Percentiles rank a stretch among this genome's conserved stretches.
Conservation (phyloP, 2,888 invertebrate genomes). For the Melanostoma mellinum region DNA sequence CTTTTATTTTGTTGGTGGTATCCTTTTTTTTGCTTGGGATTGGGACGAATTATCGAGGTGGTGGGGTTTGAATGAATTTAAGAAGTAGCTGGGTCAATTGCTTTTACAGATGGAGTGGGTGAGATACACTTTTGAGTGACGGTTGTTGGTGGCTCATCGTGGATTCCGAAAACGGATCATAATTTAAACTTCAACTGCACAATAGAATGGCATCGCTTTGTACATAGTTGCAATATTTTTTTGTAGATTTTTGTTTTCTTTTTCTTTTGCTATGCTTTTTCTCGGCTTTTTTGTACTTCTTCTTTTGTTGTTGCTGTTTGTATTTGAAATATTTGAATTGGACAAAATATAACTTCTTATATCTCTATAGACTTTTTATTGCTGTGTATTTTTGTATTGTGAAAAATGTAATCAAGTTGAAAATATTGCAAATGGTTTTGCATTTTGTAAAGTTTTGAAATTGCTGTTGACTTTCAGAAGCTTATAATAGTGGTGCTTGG, state of each 20-base stretch:
- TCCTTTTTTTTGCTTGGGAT: background rate
- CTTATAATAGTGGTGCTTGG: conserved; percentile 4
- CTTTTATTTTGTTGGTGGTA: background rate
- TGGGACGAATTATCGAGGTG: background rate
- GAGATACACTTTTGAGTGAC: conserved; percentile 38
- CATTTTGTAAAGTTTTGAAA: conserved; percentile 19
- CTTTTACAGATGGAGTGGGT: conserved; percentile 10
- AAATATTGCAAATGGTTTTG: conserved; percentile 41
- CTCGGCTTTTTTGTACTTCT: background rate
- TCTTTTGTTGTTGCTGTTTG: conserved; percentile 22
- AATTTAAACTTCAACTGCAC: conserved; percentile 69
- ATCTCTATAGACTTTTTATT: conserved; percentile 12
- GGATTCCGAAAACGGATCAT: conserved; percentile 60
- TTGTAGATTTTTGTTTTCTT: conserved; percentile 12
- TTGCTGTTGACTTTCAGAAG: background rate
- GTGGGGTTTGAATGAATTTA: conserved; percentile 69
- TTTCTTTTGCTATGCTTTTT: background rate
- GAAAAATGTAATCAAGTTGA: conserved; percentile 51
- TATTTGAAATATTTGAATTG: conserved; percentile 34
- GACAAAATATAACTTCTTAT: conserved; percentile 41
- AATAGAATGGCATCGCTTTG: conserved; percentile 55
- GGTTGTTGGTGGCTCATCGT: conserved; percentile 54
- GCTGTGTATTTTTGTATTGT: background rate
- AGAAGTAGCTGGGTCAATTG: conserved; percentile 68
- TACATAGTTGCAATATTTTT: conserved; percentile 57